These are phyloP conservation scores for Machaerirhynchus nigripectus DNA, from an alignment of 2,113 vertebrate genomes.

Conservation along the genomic window DNA sequence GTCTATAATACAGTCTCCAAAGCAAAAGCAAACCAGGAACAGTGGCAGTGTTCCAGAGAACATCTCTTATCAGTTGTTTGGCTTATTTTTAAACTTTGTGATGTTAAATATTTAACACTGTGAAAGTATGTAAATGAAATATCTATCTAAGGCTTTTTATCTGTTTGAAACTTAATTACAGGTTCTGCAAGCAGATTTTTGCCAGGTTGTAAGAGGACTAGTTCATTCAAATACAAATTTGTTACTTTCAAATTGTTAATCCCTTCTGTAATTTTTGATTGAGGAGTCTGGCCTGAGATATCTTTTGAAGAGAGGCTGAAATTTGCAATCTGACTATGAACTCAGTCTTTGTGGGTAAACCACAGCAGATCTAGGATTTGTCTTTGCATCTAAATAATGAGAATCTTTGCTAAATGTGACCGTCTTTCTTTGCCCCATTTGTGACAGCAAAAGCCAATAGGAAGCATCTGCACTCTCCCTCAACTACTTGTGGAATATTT, in stretches of 20 bases:
- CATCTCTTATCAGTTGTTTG: neutral
- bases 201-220: neutral
- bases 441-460: neutral
- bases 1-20: neutral
- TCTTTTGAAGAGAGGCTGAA: neutral
- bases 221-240: neutral
- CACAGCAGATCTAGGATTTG: neutral
- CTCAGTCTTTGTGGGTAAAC: neutral
- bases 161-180: neutral
- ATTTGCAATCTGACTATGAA: neutral
- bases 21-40: neutral
- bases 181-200: neutral
- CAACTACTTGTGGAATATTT: neutral
- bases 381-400: neutral
- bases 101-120: neutral
- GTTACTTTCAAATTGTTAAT: neutral
- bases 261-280: neutral
- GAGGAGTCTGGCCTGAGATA: neutral
- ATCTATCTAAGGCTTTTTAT: neutral
- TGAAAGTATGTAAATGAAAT: neutral
- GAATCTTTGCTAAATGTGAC: neutral
- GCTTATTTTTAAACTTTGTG: neutral
- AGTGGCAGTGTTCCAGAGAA: neutral
- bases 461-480: neutral
- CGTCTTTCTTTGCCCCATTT: neutral